These are phyloP conservation scores for Campoletis raptor DNA, from an alignment of 2,888 invertebrate genomes.

Conservation along the genomic window DNA sequence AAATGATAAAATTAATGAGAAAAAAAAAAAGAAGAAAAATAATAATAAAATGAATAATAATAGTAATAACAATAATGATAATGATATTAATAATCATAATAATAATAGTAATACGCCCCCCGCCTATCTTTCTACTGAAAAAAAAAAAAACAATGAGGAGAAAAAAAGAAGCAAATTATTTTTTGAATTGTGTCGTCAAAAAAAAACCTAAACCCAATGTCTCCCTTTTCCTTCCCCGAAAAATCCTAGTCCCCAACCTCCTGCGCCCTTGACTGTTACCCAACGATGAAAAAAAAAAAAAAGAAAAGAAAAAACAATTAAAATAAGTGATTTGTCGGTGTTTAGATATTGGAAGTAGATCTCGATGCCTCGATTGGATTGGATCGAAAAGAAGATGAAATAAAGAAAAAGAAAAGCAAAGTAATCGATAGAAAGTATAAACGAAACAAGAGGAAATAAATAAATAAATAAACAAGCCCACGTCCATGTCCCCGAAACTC, in stretches of 20 bases:
- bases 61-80: conserved; percentile 69
- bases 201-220: conserved; percentile 39
- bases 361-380: conserved; percentile 73
- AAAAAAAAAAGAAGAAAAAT: conserved; percentile 67
- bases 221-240: conserved; percentile 4
- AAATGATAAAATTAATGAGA: conserved; percentile 64
- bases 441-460: conserved; percentile 49
- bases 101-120: conserved; percentile 74
- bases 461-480: conserved; percentile 6
- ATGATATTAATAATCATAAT: conserved; percentile 68
- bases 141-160: conserved; percentile 65
- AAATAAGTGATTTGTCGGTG: conserved; percentile 77
- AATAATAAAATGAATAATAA: conserved; percentile 63
- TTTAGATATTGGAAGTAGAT: conserved; percentile 80
- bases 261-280: neutral
- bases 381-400: conserved; percentile 65
- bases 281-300: conserved; percentile 28
- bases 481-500: conserved; percentile 48
- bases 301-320: conserved; percentile 60
- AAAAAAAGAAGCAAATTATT: conserved; percentile 78
- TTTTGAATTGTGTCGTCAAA: conserved; percentile 81
- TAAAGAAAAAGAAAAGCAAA: conserved; percentile 56
- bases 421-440: conserved; percentile 81
- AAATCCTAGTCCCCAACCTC: conserved; percentile 27
- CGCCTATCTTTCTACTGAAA: conserved; percentile 82